Evolutionary conservation across 2,888 invertebrate species (phyloP).

Genomic region (Atrina japonica): DNA sequence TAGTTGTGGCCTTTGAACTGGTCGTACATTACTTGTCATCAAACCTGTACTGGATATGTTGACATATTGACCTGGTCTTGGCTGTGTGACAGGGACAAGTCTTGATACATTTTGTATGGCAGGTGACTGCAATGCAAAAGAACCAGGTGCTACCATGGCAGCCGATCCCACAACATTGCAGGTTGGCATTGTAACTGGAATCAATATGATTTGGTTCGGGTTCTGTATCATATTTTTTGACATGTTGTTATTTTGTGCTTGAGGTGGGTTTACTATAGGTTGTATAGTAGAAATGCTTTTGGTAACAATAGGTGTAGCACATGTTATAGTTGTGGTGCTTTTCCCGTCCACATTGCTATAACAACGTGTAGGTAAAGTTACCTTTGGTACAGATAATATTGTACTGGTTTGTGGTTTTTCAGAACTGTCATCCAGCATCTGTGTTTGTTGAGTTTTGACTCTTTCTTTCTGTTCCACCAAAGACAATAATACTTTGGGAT

Average conservation of each 20-base stretch:
- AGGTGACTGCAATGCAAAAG: not conserved
- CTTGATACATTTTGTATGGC: not conserved
- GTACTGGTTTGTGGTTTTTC: not conserved
- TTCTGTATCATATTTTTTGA: not conserved
- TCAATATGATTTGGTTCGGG: slow-evolving; percentile 4
- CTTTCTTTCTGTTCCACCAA: slow-evolving; percentile 5
- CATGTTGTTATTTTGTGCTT: slow-evolving; percentile 1
- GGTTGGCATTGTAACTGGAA: slow-evolving; percentile 27
- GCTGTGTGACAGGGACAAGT: not conserved
- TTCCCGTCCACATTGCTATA: too few species aligned
- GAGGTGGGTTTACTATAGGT: too few species aligned
- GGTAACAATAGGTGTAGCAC: not conserved
- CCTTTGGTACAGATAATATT: slow-evolving; percentile 18
- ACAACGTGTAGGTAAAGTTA: too few species aligned
- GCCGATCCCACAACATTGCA: not conserved
- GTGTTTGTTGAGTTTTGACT: not conserved
- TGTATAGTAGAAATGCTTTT: too few species aligned
- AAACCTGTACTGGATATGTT: not conserved
- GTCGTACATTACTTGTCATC: not conserved
- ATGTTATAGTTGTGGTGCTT: too few species aligned
- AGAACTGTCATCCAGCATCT: too few species aligned
- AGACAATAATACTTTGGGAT: slow-evolving; percentile 15
- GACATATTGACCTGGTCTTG: slow-evolving; percentile 6
- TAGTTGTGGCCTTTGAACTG: slow-evolving; percentile 7
- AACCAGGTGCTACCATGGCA: not conserved